Percentiles rank a stretch among this genome's conserved stretches.
These are phyloP conservation scores for Regulus satrapa DNA, from an alignment of 2,113 vertebrate species.

Conservation along the genomic window DNA sequence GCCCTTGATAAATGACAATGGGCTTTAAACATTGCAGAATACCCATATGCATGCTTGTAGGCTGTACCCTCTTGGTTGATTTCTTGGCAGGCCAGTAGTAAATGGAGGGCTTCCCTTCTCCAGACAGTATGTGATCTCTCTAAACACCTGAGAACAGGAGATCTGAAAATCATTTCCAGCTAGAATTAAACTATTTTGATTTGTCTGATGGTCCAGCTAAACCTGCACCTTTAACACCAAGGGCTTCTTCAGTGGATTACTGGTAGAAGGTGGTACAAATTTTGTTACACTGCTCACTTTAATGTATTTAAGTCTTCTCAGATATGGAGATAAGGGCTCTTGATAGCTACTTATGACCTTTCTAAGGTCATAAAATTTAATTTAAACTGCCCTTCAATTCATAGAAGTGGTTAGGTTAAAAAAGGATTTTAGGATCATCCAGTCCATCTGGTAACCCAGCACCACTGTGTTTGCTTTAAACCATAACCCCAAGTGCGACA, in stretches of 20 bases:
- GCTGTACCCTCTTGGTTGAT: fast-evolving
- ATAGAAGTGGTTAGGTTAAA: neutral
- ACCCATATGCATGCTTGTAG: neutral
- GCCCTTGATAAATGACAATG: neutral
- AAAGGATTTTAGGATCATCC: neutral
- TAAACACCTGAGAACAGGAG: neutral
- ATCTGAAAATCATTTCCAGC: neutral
- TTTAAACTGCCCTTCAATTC: neutral
- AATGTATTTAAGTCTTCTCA: neutral
- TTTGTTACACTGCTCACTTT: neutral
- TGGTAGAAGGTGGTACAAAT: neutral
- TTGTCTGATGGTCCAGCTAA: neutral
- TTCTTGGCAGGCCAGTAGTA: neutral
- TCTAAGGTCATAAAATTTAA: no score
- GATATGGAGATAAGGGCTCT: neutral
- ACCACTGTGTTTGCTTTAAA: neutral
- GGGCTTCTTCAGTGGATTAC: neutral
- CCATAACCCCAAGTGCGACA: neutral
- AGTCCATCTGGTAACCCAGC: neutral
- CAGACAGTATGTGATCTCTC: neutral
- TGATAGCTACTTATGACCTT: neutral
- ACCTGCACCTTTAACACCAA: neutral
- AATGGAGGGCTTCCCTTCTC: neutral
- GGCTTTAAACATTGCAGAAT: neutral
- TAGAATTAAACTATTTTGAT: neutral